Conservation (phyloP, 1,140 invertebrate genomes). For the Macrostomum lignano region DNA sequence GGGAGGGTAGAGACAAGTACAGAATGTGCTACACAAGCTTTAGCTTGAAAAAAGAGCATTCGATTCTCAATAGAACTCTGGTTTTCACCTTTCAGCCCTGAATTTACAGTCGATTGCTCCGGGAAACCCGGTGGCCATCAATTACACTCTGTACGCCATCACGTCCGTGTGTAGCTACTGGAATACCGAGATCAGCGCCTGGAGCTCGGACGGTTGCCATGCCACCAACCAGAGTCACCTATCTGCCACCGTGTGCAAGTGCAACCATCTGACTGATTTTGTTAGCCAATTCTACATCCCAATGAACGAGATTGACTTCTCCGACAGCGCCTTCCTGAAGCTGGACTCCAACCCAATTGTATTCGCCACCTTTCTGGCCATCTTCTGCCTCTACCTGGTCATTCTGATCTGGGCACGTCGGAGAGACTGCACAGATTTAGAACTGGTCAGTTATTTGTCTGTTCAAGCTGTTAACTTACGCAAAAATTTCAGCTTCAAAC, state of each 20-base stretch:
- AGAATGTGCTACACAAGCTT: too few relatives aligned
- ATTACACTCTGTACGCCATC: too few relatives aligned
- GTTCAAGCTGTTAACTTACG: too few relatives aligned
- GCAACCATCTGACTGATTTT: constrained; percentile 16
- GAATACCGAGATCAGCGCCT: constrained; percentile 6
- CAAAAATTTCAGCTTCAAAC: too few relatives aligned
- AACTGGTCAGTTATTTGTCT: too few relatives aligned
- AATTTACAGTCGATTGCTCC: too few relatives aligned
- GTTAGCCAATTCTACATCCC: constrained; percentile 13
- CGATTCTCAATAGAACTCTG: too few relatives aligned
- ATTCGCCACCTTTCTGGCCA: constrained; percentile 22
- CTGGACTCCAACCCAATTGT: constrained; percentile 14
- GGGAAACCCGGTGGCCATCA: too few relatives aligned
- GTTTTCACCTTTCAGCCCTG: too few relatives aligned
- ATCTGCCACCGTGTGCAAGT: constrained; percentile 11
- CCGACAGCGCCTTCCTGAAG: constrained; percentile 11
- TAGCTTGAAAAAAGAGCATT: too few relatives aligned
- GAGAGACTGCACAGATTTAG: constrained; percentile 26
- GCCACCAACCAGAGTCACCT: constrained; percentile 10
- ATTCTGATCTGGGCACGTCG: constrained; percentile 23
- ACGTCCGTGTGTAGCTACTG: too few relatives aligned
- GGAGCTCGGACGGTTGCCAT: constrained; percentile 12
- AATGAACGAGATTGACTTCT: constrained; percentile 12
- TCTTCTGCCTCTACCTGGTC: constrained; percentile 24
- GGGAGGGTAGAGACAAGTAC: too few relatives aligned